phyloP scores from a whole-genome alignment of 2,113 vertebrate genomes.

The Agelaius tricolor region DNA sequence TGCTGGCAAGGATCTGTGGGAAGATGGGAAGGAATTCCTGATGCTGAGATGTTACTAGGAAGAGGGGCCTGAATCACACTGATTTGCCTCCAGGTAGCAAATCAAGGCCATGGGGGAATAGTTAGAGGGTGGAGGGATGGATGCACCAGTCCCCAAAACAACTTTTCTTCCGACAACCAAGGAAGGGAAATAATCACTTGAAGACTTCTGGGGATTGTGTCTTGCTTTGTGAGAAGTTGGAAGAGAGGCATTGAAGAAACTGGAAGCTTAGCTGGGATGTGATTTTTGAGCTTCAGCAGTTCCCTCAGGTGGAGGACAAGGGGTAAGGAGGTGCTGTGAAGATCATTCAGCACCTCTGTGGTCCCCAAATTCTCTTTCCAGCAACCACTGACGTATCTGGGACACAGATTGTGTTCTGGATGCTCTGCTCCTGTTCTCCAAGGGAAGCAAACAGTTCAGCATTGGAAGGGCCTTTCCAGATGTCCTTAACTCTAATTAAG shows the following conservation, averaged over 20 bases:
- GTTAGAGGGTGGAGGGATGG: not conserved
- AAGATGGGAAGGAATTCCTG: not conserved
- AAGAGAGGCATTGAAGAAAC: not conserved
- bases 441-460: not conserved
- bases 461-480: not conserved
- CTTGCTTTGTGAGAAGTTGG: not conserved
- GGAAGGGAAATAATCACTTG: not conserved
- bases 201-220: not conserved
- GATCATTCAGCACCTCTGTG: not conserved
- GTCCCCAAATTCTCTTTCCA: not conserved
- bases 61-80: not conserved
- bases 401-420: not conserved
- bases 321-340: not conserved
- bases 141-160: not conserved
- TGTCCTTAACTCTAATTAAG: not conserved
- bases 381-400: not conserved
- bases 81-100: not conserved
- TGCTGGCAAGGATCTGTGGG: not conserved
- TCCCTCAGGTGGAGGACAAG: not conserved
- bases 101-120: not conserved
- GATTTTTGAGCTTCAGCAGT: not conserved
- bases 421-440: not conserved
- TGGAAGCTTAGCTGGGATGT: not conserved
- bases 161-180: not conserved
- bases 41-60: not conserved